Evolutionary conservation across 35 echinoderm and acorn worm genomes (phyloP), one percentile per base, ranked within the genome.

Genomic region (Apostichopus parvimensis): DNA sequence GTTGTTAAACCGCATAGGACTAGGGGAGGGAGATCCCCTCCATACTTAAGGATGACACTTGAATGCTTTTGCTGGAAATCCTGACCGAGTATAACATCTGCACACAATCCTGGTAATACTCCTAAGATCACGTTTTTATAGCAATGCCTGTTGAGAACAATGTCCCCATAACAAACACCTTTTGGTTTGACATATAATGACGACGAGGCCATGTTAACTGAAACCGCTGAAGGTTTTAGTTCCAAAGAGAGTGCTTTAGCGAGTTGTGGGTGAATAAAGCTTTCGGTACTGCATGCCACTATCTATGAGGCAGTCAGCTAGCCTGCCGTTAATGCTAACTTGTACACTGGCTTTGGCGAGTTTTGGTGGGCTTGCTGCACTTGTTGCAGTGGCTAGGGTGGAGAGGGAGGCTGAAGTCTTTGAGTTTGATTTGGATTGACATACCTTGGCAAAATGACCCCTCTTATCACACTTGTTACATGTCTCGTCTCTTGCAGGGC

Each of bases 131-230:
- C 66, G 66, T 71, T 71, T 71, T 71, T 71, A 71, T 71, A 71
- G 66, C 66, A 25, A 25, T 25, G 24, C 24, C 24, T 25, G 24
- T 25, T 25, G 24, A 25, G 24, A 25, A 25, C 24, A 71, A 71
- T 71, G 66, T 18, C 66, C 24, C 0, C 24, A 25, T 25, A 25
- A 25, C 24, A 25, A 25, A 25, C 24, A 25, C 24, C 24, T 25
- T 25, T 25, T 25, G 24, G 0, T 25, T 25, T 25, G 24, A 25
- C 24, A 25, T 0, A 25, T 25, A 25, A 76, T 21, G 87, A 90
- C 15, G 87, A 75, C 9, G 87, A 90, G 23, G 87, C 87, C 87
- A 73, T 76, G 26, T 54, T 90, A 76, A 76, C 72, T 87, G 87
- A 90, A n/a, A 90, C 18, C 24, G 15, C 20, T 24, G 87, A 20